Evolutionary conservation across 2,888 invertebrate genomes (phyloP), one percentile per base, ranked within the genome.

Genomic region (Melangyna quadrimaculata): DNA sequence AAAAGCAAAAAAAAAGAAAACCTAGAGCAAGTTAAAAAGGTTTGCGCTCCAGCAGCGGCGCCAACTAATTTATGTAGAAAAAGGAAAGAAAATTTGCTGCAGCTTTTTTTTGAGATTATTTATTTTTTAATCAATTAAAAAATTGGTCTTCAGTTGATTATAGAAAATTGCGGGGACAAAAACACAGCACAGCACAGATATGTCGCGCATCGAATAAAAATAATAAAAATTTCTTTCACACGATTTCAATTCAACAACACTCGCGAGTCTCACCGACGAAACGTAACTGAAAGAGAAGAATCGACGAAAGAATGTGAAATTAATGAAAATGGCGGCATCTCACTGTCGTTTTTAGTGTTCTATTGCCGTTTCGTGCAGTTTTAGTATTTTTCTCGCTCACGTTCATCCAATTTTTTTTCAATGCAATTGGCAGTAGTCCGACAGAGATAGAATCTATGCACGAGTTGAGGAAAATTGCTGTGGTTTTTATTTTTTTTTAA

Each of bases 211-310:
- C 40, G 79, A 79, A 65, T 73, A 74, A 74, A 78, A 78, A 55
- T 72, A 67, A 43, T n/a, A 74, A 65, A 71, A 75, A 69, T 40
- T 69, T 73, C 65, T 51, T 55, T 35, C n/a, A 79, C 79, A 69
- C 35, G 67, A 67, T 19, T 80, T 35, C 71, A 63, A 75, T 84
- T 70, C 86, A 78, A 80, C 77, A 86, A 79, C 86, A 86, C 86
- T 86, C 86, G 86, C 86, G 86, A 86, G 77, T 73, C 81, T 86
- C 86, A 86, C 67, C 86, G 86, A 86, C 81, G 86, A 86, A 86
- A 86, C 86, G 81, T 81, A 86, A 86, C 86, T 86, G 81, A 86
- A 86, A 86, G 86, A 86, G 86, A 86, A 81, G 73, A 86, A 86
- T 81, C 81, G 81, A 86, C 86, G 86, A 86, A 81, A 81, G 81